Conservation (phyloP, 2,113 vertebrate species). For the Ailuropoda melanoleuca region DNA sequence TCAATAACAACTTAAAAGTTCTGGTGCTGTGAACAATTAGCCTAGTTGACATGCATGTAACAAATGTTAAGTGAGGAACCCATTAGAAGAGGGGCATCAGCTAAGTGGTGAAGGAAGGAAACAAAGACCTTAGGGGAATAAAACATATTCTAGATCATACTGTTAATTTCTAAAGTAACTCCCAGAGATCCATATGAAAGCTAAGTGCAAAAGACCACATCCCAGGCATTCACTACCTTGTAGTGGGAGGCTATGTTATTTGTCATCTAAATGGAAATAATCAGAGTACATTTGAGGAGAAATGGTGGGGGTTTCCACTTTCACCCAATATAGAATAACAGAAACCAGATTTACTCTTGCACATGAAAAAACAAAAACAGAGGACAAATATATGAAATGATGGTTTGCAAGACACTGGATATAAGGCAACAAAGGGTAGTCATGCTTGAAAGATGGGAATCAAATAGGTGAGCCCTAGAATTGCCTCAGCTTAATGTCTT, state of each 20-base stretch:
- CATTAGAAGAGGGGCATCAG: neutral
- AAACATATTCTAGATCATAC: neutral
- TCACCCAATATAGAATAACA: neutral
- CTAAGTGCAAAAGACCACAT: neutral
- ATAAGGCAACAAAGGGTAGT: neutral
- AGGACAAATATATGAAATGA: neutral
- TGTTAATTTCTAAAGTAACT: neutral
- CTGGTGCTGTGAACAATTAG: slow-evolving; percentile 11
- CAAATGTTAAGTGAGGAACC: neutral
- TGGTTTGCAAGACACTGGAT: neutral
- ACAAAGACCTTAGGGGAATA: neutral
- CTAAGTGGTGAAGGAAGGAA: neutral
- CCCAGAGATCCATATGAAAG: neutral
- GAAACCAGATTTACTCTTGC: neutral
- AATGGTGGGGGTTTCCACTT: neutral
- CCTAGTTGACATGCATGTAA: neutral
- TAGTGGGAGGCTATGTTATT: neutral
- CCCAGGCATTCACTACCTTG: neutral
- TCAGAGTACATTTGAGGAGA: neutral
- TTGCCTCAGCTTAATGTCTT: neutral
- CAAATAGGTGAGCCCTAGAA: neutral
- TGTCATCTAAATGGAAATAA: neutral
- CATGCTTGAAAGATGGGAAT: neutral
- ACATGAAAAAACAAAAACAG: neutral
- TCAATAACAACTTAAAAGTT: slow-evolving; percentile 42